Evolutionary conservation across 35 echinoderm and acorn worm species (phyloP), one percentile per base, ranked within the genome.

Genomic region (Ophioderma brevispina): DNA sequence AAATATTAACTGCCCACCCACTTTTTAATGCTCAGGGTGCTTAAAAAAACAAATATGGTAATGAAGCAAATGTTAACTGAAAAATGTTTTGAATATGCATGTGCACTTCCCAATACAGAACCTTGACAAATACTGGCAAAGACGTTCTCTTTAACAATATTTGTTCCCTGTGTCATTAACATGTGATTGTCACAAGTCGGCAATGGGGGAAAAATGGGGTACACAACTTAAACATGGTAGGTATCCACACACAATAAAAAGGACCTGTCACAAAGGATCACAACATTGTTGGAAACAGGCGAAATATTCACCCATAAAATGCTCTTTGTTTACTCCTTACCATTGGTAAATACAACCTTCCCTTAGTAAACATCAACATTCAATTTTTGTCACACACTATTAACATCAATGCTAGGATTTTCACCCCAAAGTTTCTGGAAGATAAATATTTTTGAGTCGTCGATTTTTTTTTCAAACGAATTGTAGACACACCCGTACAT

Each of bases 371-470:
- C 59, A 25, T 3, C 59, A 70, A 70, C 59, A 70, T 25, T 70
- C 59, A 70, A 13, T 70, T 70, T 18, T 70, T 70, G 23, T 70
- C 59, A 70, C 59, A 70, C 59, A 70, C 59, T 70, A 70, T 70
- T 70, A 70, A 70, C 59, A 70, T 13, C 59, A 70, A 70, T 70
- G 59, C 59, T 70, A 70, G 59, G 59, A 70, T 70, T 70, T 70
- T 70, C 59, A 70, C 59, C 59, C 23, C 59, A 30, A 70, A 70
- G 59, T 70, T 70, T 30, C 1, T 70, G 59, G 59, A 70, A 70
- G 59, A 70, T 70, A 70, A 70, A 70, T 70, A 70, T 18, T 70
- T 70, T 70, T 70, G 59, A 70, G 59, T 70, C 59, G 23, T 70
- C 59, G 59, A 70, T 70, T 70, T 70, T 70, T 70, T 30, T 70